Base-by-base conservation (phyloP, 1,140 invertebrate genomes). In the Charaxes varanes region DNA sequence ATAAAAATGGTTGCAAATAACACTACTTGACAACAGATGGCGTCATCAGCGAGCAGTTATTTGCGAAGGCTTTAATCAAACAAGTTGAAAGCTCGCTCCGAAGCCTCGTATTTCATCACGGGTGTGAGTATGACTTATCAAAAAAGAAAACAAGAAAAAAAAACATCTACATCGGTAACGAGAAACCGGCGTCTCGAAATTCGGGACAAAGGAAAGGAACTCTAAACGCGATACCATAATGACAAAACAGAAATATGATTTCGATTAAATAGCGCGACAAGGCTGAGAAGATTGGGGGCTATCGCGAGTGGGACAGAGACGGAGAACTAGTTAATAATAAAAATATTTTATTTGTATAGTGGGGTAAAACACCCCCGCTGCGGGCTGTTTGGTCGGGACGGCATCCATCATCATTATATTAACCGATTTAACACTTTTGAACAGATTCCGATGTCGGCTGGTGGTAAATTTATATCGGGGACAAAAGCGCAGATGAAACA, bases 361-460 rank as follows among this genome's bases (percentile, higher is more conserved):
- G 70, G 78, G 78, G 79, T 79, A 72, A 67, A 77, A 83, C 79
- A 83, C 79, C 79, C 79, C 79, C 79, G 79, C 79, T 80, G 79
- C 65, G 79, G 68, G 73, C 67, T 77, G 66, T 76, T 78, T 72
- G 74, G 73, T 68, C 57, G 72, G 73, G 60, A 61, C 67, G 41
- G 73, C 76, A 83, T 83, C 76, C 73, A 83, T 83, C 76, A 82
- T 82, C 76, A 80, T 83, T 83, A 80, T 79, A 83, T 78, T 80
- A 83, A 83, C 79, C 70, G 79, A 83, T 83, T 83, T 83, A 83
- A 83, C 79, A 83, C 79, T 83, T 83, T 80, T 77, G 72, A 80
- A 80, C 76, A 73, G 70, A 83, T 80, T 80, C 66, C 59, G 51
- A 57, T 61, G 65, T 65, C 71, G 56, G 66, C 66, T 71, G 70